Evolutionary conservation across 2,797 vertebrate genomes (phyloP).

Genomic region (Gorsachius magnificus): DNA sequence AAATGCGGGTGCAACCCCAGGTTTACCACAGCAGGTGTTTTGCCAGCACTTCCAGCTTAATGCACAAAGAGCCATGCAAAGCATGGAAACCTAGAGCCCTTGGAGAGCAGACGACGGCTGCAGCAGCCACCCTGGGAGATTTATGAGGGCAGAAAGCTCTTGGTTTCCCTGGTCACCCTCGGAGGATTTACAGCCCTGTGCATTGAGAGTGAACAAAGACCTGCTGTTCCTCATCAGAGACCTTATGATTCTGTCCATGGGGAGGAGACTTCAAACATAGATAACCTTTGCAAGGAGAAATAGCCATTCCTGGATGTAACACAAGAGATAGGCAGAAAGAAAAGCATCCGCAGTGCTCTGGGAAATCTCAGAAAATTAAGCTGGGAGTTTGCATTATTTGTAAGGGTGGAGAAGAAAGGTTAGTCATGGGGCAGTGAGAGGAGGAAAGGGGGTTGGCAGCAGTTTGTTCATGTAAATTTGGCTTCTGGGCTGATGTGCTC

Average conservation of each 20-base stretch:
- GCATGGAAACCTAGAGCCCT: neutral
- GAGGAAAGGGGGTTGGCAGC: neutral
- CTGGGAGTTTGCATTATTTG: neutral
- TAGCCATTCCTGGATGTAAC: constrained; percentile 9
- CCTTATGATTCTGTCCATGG: neutral
- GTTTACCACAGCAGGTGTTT: neutral
- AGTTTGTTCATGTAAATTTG: neutral
- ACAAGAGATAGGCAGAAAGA: neutral
- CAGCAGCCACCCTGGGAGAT: neutral
- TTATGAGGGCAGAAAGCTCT: constrained; percentile 33
- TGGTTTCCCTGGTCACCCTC: constrained; percentile 46
- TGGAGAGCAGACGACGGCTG: neutral
- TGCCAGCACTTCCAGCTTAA: neutral
- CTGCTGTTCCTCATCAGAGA: constrained; percentile 57
- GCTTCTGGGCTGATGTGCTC: neutral
- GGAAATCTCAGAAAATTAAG: neutral
- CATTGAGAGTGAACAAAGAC: constrained; percentile 40
- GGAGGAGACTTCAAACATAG: constrained; percentile 30
- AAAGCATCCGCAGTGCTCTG: neutral
- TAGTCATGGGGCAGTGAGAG: neutral
- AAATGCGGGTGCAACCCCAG: neutral
- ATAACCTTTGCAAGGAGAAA: constrained; percentile 49
- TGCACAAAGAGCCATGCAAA: neutral
- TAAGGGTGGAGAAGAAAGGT: neutral
- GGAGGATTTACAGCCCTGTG: constrained; percentile 25